Conservation (phyloP, 2,797 vertebrate genomes). For the Coilia nasus region DNA sequence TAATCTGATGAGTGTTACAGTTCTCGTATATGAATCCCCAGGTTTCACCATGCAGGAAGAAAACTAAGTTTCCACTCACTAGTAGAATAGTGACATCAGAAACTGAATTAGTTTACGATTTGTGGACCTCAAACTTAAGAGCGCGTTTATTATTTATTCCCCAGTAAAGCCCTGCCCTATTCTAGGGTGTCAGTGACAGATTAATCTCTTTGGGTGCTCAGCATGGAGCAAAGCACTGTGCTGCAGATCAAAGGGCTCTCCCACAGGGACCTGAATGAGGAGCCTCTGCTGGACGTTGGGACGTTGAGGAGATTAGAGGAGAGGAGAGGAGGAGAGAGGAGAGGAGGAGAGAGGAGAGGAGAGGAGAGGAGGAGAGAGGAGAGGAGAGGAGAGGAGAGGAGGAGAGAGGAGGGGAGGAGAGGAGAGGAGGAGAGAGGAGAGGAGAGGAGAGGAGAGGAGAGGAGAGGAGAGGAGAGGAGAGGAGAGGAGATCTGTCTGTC, state of each 20-base stretch:
- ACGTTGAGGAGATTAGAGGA: too few species aligned
- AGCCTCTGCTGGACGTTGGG: not conserved
- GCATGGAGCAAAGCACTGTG: not conserved
- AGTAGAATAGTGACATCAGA: not conserved
- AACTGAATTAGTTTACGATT: not conserved
- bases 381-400: too few species aligned
- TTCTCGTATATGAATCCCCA: not conserved
- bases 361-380: too few species aligned
- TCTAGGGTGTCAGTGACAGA: not conserved
- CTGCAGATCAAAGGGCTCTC: constrained; percentile 1
- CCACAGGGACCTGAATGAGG: not conserved
- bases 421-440: too few species aligned
- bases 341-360: too few species aligned
- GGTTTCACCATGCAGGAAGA: not conserved
- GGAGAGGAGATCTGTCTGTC: not conserved
- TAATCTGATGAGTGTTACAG: too few species aligned
- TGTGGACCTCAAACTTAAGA: not conserved
- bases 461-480: too few species aligned
- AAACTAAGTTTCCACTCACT: too few species aligned
- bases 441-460: too few species aligned
- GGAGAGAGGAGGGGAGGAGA: too few species aligned
- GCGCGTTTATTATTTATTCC: not conserved
- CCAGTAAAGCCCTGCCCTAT: not conserved
- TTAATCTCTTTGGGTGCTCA: not conserved
- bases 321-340: too few species aligned